phyloP scores from a whole-genome alignment of 2,113 vertebrate genomes.

The Carassius auratus region DNA sequence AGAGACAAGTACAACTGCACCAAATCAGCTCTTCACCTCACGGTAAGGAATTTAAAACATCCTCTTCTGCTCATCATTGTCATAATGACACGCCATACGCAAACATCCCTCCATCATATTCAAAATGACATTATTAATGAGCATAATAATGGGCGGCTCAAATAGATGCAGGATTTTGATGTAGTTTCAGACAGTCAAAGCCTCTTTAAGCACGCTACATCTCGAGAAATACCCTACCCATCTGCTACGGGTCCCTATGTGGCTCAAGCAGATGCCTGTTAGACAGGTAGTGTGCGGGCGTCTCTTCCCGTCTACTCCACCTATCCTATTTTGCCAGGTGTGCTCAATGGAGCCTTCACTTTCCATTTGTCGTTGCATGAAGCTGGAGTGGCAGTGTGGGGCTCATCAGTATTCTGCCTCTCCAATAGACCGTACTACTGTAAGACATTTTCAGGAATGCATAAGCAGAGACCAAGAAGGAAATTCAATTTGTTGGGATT shows the following conservation, averaged over 20 bases:
- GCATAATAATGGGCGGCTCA: constrained; percentile 7
- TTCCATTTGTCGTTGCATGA: constrained; percentile 57
- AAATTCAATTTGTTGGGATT: constrained; percentile 64
- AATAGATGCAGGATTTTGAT: constrained; percentile 7
- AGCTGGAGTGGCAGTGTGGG: constrained; percentile 25
- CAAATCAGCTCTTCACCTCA: constrained; percentile 28
- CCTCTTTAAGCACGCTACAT: neutral
- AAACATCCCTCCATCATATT: constrained; percentile 42
- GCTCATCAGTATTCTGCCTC: constrained; percentile 50
- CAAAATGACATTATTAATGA: constrained; percentile 39
- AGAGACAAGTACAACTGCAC: constrained; percentile 37
- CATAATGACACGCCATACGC: neutral
- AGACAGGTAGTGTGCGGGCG: constrained; percentile 46
- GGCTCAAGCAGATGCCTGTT: constrained; percentile 43
- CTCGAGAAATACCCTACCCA: constrained; percentile 43
- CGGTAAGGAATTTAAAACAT: constrained; percentile 51
- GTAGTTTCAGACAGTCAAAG: neutral
- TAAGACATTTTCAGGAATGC: constrained; percentile 48
- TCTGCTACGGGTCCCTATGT: constrained; percentile 37
- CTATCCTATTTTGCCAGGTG: constrained; percentile 53
- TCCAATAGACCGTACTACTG: constrained; percentile 30
- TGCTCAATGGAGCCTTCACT: constrained; percentile 57
- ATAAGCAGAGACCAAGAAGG: constrained; percentile 48
- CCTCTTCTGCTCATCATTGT: constrained; percentile 26
- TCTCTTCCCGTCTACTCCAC: constrained; percentile 34